These are phyloP conservation scores for Molorchus minor DNA, from an alignment of 2,888 invertebrate species.

Conservation along the genomic window DNA sequence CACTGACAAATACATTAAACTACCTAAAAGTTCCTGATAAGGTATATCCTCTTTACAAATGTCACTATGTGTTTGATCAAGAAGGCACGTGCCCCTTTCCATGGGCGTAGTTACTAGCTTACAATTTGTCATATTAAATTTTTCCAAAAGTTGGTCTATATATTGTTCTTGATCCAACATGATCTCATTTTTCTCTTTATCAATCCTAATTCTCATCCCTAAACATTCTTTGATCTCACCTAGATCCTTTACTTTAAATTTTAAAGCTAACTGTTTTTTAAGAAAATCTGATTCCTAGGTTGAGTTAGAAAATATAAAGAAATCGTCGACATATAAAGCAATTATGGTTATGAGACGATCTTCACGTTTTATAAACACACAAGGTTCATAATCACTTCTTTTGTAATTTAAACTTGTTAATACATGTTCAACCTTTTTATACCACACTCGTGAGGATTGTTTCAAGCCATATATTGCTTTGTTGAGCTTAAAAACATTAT, in stretches of 20 bases:
- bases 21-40: constrained; percentile 35
- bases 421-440: constrained; percentile 40
- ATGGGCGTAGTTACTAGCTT: constrained; percentile 33
- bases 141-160: constrained; percentile 17
- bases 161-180: constrained; percentile 1
- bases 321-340: constrained; percentile 49
- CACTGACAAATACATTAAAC: constrained; percentile 32
- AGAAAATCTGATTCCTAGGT: constrained; percentile 32
- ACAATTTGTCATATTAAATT: constrained; percentile 32
- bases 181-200: constrained; percentile 5
- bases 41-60: constrained; percentile 19
- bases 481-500: constrained; percentile 42
- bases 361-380: constrained; percentile 39
- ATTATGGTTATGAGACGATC: constrained; percentile 31
- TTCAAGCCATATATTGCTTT: constrained; percentile 51
- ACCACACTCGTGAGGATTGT: constrained; percentile 49
- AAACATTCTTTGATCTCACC: constrained; percentile 28
- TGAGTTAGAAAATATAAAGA: constrained; percentile 41
- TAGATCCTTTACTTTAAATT: constrained; percentile 48
- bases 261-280: constrained; percentile 35
- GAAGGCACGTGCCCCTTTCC: constrained; percentile 24
- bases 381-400: constrained; percentile 42
- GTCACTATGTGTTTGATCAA: not conserved
- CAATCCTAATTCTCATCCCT: constrained; percentile 7
- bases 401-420: constrained; percentile 37